Conservation (phyloP, 2,888 invertebrate species). For the Ectobius pallidus region DNA sequence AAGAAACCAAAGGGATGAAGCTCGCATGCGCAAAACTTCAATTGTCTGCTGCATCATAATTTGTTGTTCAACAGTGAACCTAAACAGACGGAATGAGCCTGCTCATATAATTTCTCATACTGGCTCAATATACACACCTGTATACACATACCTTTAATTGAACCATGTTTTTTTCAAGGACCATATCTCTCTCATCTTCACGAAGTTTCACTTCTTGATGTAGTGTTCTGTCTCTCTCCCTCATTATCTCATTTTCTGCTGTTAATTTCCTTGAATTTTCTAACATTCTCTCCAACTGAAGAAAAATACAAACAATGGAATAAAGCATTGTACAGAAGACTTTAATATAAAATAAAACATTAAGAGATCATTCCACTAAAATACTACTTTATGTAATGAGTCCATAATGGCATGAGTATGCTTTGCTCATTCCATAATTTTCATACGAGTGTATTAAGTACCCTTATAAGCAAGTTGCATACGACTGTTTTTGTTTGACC, state of each 20-base stretch:
- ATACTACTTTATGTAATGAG: not conserved
- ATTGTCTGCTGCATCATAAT: not conserved
- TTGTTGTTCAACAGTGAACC: too few relatives aligned
- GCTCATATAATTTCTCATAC: not conserved
- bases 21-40: too few relatives aligned
- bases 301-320: not conserved
- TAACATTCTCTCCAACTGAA: slow-evolving; percentile 66
- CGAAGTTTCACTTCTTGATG: slow-evolving; percentile 63
- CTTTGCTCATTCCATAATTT: too few relatives aligned
- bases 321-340: not conserved
- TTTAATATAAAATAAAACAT: not conserved
- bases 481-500: too few relatives aligned
- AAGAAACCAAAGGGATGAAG: too few relatives aligned
- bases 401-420: not conserved
- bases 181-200: slow-evolving; percentile 68
- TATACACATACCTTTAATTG: slow-evolving; percentile 61
- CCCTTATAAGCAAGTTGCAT: too few relatives aligned
- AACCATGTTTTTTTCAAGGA: slow-evolving; percentile 64
- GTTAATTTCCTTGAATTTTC: slow-evolving; percentile 67
- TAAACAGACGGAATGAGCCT: too few relatives aligned
- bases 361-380: not conserved
- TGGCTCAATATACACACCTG: slow-evolving; percentile 47
- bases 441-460: too few relatives aligned
- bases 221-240: slow-evolving; percentile 62
- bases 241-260: slow-evolving; percentile 64